Base-by-base conservation (phyloP, 2,888 invertebrate species). In the Temnothorax unifasciatus region DNA sequence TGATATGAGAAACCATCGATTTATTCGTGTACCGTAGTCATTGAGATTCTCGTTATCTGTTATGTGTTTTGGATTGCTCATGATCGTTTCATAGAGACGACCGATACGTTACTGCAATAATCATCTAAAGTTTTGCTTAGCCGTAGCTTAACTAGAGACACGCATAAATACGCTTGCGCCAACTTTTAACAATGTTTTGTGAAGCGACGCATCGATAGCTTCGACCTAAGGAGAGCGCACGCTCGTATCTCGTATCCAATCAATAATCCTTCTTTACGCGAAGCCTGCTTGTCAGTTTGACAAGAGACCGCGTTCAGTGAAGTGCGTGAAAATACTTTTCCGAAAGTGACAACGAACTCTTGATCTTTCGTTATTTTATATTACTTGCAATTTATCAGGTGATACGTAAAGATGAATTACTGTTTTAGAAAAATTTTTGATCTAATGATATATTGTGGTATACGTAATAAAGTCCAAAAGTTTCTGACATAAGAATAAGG, bases 21-120 rank as follows among this genome's bases (percentile, higher is more conserved):
- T 34, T 34, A 34, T 5, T 29, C 86, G 83, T 2, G 91, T 29
- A 38, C 86, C 88, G 50, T 86, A 88, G 0, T 89, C 85, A 34
- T 69, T 77, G 54, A 84, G 59, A 8, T 13, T 18, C 38, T 82
- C 15, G 25, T 52, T 50, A 61, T 54, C 15, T 11, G 9, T 41
- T 38, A 34, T 38, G 9, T 3, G 41, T 57, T 57, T 57, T 8
- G 3, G 1, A 57, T 25, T 8, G 21, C 15, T 57, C 82, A 64
- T 82, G 63, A 47, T 74, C 21, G 3, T 52, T 41, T 25, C 18
- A 25, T 21, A 47, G 15, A 57, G 18, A 21, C 74, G 34, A 29
- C n/a, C 25, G 21, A 18, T 29, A 13, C 52, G 13, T 2, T 25
- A 18, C 29, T 52, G n/a, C 41, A n/a, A 29, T 25, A 4, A 52